phyloP scores from a whole-genome alignment of 2,797 vertebrate genomes.

The Acropternis orthonyx region DNA sequence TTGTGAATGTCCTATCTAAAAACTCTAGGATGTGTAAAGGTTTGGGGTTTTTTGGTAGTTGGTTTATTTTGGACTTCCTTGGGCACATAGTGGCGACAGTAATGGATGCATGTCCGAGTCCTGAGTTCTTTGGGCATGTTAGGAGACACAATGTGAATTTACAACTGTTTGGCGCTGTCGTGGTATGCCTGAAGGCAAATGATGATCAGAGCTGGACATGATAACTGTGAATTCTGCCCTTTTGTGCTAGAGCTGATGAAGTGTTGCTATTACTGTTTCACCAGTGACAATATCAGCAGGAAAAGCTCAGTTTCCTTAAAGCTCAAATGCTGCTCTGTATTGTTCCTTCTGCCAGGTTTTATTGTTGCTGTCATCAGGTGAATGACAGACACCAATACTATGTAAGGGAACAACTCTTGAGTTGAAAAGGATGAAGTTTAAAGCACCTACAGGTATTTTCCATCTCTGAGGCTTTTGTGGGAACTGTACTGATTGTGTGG shows the following conservation, averaged over 20 bases:
- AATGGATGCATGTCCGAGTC: fast-evolving
- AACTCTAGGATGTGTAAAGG: not conserved
- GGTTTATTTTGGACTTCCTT: not conserved
- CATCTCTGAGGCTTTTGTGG: not conserved
- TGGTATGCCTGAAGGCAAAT: not conserved
- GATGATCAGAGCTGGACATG: not conserved
- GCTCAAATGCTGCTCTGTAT: not conserved
- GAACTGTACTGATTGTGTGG: fast-evolving
- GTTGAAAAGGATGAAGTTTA: not conserved
- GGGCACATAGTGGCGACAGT: not conserved
- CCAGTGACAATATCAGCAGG: not conserved
- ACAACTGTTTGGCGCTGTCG: not conserved
- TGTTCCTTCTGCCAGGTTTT: not conserved
- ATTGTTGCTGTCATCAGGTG: not conserved
- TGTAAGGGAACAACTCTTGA: not conserved
- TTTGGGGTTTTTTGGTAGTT: not conserved
- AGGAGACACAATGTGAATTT: not conserved
- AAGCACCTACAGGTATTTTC: not conserved
- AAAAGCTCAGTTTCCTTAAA: not conserved
- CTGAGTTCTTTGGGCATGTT: not conserved
- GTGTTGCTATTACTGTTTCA: not conserved
- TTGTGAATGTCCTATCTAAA: not conserved
- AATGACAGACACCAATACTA: not conserved
- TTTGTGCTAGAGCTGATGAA: not conserved
- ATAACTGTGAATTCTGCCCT: not conserved